Evolutionary conservation across 2,888 invertebrate species (phyloP).

Genomic region (Lordiphosa andalusiaca): DNA sequence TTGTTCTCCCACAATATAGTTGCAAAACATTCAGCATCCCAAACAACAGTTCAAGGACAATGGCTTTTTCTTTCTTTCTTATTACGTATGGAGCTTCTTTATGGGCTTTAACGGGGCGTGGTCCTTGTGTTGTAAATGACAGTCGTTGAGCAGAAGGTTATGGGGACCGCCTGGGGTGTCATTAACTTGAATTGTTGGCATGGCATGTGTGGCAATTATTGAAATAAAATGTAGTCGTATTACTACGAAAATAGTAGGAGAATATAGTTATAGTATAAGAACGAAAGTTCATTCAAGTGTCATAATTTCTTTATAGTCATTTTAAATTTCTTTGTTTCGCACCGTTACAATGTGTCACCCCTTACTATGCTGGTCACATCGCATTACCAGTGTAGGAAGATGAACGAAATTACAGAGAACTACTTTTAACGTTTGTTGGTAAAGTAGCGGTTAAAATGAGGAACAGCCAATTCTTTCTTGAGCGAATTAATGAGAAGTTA

Average conservation of each 20-base stretch:
- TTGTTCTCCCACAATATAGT: slow-evolving; percentile 38
- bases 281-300: neutral
- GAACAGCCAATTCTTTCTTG: too few species aligned
- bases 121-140: slow-evolving; percentile 13
- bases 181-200: slow-evolving; percentile 11
- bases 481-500: too few species aligned
- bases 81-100: slow-evolving; percentile 10
- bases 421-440: too few species aligned
- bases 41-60: slow-evolving; percentile 56
- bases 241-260: slow-evolving; percentile 17
- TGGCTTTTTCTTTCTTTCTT: slow-evolving; percentile 24
- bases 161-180: slow-evolving; percentile 27
- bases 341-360: too few species aligned
- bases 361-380: too few species aligned
- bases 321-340: neutral
- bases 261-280: neutral
- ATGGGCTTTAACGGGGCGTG: slow-evolving; percentile 42
- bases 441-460: too few species aligned
- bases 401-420: too few species aligned
- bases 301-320: too few species aligned
- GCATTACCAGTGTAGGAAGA: too few species aligned
- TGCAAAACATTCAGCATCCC: slow-evolving; percentile 36
- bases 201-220: slow-evolving; percentile 26
- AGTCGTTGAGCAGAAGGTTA: slow-evolving; percentile 26
- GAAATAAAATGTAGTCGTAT: slow-evolving; percentile 32